These are phyloP conservation scores for Drosophila prosaltans DNA, from an alignment of 1,140 invertebrate genomes.

Conservation along the genomic window DNA sequence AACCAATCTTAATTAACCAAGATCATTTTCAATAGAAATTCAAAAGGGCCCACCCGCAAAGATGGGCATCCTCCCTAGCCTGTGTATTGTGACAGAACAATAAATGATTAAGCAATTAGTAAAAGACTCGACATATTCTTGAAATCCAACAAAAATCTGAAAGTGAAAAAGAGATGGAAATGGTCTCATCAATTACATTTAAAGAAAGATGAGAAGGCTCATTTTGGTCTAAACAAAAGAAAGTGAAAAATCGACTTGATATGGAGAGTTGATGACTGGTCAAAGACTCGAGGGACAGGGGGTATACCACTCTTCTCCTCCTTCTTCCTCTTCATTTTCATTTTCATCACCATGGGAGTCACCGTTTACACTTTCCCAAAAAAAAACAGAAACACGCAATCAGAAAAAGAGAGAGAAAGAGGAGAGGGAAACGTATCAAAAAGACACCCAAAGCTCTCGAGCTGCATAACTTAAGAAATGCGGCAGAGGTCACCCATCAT, in stretches of 20 bases:
- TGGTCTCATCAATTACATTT: constrained; percentile 64
- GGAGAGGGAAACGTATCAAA: constrained; percentile 44
- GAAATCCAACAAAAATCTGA: constrained; percentile 29
- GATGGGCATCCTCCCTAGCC: background rate
- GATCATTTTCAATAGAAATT: background rate
- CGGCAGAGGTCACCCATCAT: constrained; percentile 76
- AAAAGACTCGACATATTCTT: constrained; percentile 19
- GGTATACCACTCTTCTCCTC: too few relatives aligned
- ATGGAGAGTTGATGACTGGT: constrained; percentile 7
- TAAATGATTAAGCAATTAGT: constrained; percentile 76
- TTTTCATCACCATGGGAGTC: constrained; percentile 53
- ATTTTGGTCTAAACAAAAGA: constrained; percentile 48
- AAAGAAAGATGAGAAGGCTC: constrained; percentile 6
- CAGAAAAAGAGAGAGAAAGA: constrained; percentile 27
- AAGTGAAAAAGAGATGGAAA: constrained; percentile 36
- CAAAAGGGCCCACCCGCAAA: background rate
- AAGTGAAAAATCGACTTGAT: constrained; percentile 71
- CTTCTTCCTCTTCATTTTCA: constrained; percentile 40
- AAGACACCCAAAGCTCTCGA: constrained; percentile 6
- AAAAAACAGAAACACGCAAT: constrained; percentile 58
- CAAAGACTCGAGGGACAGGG: too few relatives aligned
- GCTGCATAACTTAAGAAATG: constrained; percentile 73
- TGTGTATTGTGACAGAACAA: constrained; percentile 60
- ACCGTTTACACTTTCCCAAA: constrained; percentile 76
- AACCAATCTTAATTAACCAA: background rate